Evolutionary conservation across 2,113 vertebrate genomes (phyloP).

Genomic region (Paraplagusia blochii): DNA sequence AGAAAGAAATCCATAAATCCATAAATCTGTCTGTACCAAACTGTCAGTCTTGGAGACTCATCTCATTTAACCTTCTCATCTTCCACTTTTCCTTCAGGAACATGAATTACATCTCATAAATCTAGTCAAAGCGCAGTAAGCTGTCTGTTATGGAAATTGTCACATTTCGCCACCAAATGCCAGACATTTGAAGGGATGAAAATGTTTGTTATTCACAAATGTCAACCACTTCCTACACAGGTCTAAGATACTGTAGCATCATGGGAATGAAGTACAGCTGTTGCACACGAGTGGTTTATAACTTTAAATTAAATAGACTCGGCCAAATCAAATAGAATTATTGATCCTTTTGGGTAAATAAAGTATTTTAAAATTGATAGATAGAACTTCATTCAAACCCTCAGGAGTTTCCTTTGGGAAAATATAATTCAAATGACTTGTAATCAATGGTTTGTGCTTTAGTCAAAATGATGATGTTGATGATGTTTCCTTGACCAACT

Average conservation of each 20-base stretch:
- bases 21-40: not conserved
- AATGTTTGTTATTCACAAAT: constrained; percentile 66
- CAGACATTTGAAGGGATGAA: constrained; percentile 62
- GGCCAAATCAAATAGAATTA: too few relatives aligned
- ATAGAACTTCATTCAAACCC: too few relatives aligned
- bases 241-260: not conserved
- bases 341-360: too few relatives aligned
- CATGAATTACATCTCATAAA: constrained; percentile 21
- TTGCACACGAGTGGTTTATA: not conserved
- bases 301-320: not conserved
- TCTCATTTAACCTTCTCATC: constrained; percentile 40
- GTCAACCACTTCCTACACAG: constrained; percentile 50
- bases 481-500: too few relatives aligned
- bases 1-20: not conserved
- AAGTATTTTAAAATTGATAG: too few relatives aligned
- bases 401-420: too few relatives aligned
- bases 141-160: constrained; percentile 80
- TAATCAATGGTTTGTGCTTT: too few relatives aligned
- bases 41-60: constrained; percentile 15
- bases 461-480: too few relatives aligned
- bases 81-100: constrained; percentile 22
- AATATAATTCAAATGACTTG: too few relatives aligned
- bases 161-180: constrained; percentile 78
- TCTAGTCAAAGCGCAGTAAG: constrained; percentile 15
- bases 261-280: constrained; percentile 5